A percentile compares a stretch with the other conserved stretches of the same genome.
phyloP scores from a whole-genome alignment of 2,888 invertebrate species.

The Eretmocerus hayati region DNA sequence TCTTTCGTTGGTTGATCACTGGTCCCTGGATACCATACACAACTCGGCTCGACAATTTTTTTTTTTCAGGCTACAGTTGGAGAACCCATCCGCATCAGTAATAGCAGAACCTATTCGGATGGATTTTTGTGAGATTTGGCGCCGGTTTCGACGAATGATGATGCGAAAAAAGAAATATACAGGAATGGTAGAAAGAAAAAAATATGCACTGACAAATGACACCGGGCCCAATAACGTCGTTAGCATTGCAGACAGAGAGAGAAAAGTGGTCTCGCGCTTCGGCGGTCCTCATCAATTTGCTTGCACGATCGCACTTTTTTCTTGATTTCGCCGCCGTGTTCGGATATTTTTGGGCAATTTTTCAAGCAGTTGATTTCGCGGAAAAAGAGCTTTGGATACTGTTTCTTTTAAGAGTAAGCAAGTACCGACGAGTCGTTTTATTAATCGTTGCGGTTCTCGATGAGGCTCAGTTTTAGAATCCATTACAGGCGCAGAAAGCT shows the following conservation, averaged over 20 bases:
- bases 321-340: neutral
- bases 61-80: too few species aligned
- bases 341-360: conserved; percentile 9
- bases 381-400: conserved; percentile 7
- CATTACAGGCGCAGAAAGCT: too few species aligned
- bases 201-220: conserved; percentile 19
- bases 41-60: too few species aligned
- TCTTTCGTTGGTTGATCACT: too few species aligned
- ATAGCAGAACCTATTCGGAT: too few species aligned
- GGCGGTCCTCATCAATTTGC: conserved; percentile 12
- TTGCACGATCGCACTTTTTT: neutral
- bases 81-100: too few species aligned
- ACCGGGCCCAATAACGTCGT: conserved; percentile 10
- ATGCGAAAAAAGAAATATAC: too few species aligned
- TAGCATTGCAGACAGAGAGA: conserved; percentile 5
- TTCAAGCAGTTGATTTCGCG: conserved; percentile 21
- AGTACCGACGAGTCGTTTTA: neutral
- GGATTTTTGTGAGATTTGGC: conserved; percentile 13
- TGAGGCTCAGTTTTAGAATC: neutral
- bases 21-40: too few species aligned
- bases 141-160: conserved; percentile 11
- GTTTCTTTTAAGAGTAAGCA: neutral
- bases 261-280: conserved; percentile 3
- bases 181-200: too few species aligned
- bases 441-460: neutral